Percentiles rank a stretch among this genome's conserved stretches.
Conservation (phyloP, 2,888 invertebrate genomes). For the Argynnis bischoffii region DNA sequence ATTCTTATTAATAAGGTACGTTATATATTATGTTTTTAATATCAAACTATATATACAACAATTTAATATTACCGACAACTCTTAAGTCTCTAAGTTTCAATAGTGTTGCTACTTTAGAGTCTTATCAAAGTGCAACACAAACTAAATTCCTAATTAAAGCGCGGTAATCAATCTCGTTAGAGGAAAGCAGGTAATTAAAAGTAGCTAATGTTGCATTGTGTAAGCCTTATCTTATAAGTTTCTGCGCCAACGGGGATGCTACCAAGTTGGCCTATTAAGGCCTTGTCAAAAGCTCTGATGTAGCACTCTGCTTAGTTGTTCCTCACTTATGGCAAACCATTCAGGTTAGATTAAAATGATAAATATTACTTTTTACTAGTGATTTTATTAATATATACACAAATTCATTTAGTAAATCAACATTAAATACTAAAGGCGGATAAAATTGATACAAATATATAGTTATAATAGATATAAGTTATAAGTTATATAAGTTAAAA, state of each 20-base stretch:
- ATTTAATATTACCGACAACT: too few species aligned
- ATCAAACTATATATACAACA: too few species aligned
- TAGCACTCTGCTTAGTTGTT: constrained; percentile 16
- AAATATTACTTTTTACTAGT: neutral
- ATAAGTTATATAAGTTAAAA: too few species aligned
- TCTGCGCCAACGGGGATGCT: constrained; percentile 36
- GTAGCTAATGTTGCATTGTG: constrained; percentile 32
- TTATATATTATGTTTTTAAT: too few species aligned
- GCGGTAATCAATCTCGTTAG: constrained; percentile 26
- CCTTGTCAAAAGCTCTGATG: constrained; percentile 39
- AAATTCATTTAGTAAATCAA: neutral
- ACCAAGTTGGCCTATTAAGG: constrained; percentile 41
- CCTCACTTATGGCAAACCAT: constrained; percentile 13
- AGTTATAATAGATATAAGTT: too few species aligned
- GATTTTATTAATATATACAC: constrained; percentile 8
- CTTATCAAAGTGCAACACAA: constrained; percentile 6
- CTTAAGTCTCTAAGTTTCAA: neutral
- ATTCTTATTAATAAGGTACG: too few species aligned
- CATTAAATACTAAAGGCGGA: neutral
- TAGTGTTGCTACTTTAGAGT: neutral
- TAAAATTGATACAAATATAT: neutral
- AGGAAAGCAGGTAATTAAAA: constrained; percentile 33
- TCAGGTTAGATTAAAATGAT: constrained; percentile 14
- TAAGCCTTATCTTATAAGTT: constrained; percentile 30
- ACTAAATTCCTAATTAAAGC: constrained; percentile 13